Percentiles rank a stretch among this genome's conserved stretches.
These are phyloP conservation scores for Pollenia amentaria DNA, from an alignment of 2,888 invertebrate species.

Conservation along the genomic window DNA sequence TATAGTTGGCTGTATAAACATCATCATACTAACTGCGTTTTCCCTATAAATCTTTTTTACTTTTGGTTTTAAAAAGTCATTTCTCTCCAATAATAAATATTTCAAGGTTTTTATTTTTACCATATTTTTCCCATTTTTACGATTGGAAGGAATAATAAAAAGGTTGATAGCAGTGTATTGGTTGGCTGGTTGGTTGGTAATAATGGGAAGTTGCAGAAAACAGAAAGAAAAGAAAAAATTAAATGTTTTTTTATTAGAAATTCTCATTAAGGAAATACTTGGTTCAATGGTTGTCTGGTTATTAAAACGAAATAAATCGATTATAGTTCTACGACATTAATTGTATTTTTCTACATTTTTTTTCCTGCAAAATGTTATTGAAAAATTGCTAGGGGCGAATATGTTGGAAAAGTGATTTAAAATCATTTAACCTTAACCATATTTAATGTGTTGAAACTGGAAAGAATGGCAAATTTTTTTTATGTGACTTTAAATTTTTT, in stretches of 20 bases:
- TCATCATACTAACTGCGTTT: neutral
- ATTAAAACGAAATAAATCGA: slow-evolving; percentile 47
- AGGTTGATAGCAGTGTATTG: neutral
- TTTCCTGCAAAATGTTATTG: neutral
- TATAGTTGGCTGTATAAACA: slow-evolving; percentile 6
- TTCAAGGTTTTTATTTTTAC: slow-evolving; percentile 38
- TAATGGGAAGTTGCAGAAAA: neutral
- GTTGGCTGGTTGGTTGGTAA: neutral
- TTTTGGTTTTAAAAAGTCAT: neutral
- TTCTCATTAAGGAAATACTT: slow-evolving; percentile 57
- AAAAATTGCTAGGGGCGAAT: neutral
- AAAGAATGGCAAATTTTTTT: no score
- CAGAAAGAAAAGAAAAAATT: slow-evolving; percentile 12
- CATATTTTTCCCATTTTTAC: neutral
- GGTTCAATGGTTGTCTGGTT: slow-evolving; percentile 49
- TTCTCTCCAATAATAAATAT: slow-evolving; percentile 10
- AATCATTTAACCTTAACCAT: neutral
- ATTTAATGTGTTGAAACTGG: no score
- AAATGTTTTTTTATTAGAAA: slow-evolving; percentile 46
- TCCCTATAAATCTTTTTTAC: neutral
- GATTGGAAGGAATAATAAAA: neutral
- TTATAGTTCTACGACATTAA: slow-evolving; percentile 32
- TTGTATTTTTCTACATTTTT: neutral
- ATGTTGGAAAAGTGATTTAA: neutral
- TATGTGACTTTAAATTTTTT: no score